These are phyloP conservation scores for Ramphastos sulfuratus DNA, from an alignment of 2,113 vertebrate genomes.

Conservation along the genomic window DNA sequence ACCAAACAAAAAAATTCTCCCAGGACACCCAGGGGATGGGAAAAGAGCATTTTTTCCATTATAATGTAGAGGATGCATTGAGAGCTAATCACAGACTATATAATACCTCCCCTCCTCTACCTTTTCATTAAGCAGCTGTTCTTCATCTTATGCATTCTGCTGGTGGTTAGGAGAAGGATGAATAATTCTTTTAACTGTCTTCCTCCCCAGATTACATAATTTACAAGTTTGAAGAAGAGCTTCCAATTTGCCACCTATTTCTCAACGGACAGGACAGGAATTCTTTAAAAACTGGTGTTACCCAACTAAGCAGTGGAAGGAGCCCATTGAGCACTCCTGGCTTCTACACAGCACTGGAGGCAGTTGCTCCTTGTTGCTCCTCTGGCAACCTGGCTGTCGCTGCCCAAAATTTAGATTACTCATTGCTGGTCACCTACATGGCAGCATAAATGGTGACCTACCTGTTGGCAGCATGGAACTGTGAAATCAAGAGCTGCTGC, in stretches of 20 bases:
- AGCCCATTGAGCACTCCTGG: fast-evolving
- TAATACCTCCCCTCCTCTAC: slow-evolving; percentile 46
- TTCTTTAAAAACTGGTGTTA: not conserved
- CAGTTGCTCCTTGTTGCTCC: fast-evolving
- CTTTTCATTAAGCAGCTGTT: slow-evolving; percentile 59
- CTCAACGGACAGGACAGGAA: not conserved
- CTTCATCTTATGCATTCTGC: slow-evolving; percentile 34
- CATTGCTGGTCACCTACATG: not conserved
- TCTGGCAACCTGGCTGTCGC: not conserved
- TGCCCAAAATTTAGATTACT: not conserved
- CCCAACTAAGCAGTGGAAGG: not conserved
- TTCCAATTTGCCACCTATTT: not conserved
- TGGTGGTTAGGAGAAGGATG: slow-evolving; percentile 41
- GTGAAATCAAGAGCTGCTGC: not conserved
- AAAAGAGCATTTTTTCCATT: not conserved
- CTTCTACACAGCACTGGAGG: not conserved
- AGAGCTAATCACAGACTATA: slow-evolving; percentile 44
- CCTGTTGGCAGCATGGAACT: not conserved
- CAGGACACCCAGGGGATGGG: not conserved
- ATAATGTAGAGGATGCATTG: slow-evolving; percentile 44
- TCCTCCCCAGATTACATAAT: slow-evolving; percentile 42
- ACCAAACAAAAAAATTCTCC: slow-evolving; percentile 17
- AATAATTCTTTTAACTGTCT: slow-evolving; percentile 50
- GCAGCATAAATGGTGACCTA: not conserved
- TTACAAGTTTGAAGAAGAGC: slow-evolving; percentile 27